These are phyloP conservation scores for Microtus ochrogaster DNA, from an alignment of 2,113 vertebrate genomes.

Conservation along the genomic window DNA sequence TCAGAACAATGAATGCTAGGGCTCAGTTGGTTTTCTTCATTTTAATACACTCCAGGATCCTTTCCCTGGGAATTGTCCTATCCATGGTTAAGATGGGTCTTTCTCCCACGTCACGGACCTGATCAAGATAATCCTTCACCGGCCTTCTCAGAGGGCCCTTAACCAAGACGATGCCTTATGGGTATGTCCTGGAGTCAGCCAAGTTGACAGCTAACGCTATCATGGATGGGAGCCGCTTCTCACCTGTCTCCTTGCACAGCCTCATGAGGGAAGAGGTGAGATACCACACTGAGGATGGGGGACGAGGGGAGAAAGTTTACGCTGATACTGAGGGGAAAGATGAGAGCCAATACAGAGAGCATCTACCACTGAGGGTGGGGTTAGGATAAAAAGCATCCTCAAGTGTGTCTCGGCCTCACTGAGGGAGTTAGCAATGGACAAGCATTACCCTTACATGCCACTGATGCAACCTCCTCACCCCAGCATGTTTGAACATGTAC, in stretches of 20 bases:
- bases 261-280: neutral
- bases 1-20: neutral
- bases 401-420: neutral
- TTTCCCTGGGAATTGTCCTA: neutral
- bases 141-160: neutral
- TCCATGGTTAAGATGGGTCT: neutral
- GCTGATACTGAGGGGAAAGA: neutral
- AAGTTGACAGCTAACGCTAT: neutral
- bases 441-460: neutral
- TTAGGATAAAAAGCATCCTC: neutral
- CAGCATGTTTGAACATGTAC: rapidly evolving
- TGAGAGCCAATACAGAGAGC: neutral
- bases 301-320: neutral
- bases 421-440: rapidly evolving
- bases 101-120: neutral
- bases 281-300: neutral
- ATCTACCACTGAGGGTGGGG: neutral
- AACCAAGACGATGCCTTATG: neutral
- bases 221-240: neutral
- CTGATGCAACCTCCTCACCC: neutral
- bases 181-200: neutral
- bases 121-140: neutral
- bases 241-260: neutral
- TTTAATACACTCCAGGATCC: neutral
- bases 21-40: neutral